A percentile compares a stretch with the other conserved stretches of the same genome.
Evolutionary conservation across 1,140 invertebrate species (phyloP).

Genomic region (Saxidomus purpurata): DNA sequence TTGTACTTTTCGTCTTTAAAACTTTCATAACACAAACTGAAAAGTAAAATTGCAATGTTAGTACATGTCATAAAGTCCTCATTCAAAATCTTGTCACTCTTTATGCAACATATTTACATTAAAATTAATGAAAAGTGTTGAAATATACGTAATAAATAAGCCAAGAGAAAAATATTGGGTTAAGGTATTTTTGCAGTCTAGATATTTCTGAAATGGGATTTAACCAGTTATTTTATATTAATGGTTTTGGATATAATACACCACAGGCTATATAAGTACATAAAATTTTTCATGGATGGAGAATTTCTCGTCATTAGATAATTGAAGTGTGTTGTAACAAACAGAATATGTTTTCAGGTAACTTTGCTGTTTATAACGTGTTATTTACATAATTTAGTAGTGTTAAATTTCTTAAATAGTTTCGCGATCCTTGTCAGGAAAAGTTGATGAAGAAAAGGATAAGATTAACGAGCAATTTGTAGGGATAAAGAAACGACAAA

Average conservation of each 20-base stretch:
- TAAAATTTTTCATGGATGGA: constrained; percentile 35
- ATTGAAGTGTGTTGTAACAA: constrained; percentile 39
- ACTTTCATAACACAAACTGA: no score
- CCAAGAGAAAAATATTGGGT: not conserved
- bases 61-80: no score
- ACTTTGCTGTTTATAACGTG: constrained; percentile 4
- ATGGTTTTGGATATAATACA: constrained; percentile 25
- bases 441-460: not conserved
- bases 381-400: constrained; percentile 4
- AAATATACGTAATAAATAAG: not conserved
- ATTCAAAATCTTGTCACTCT: no score
- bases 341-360: constrained; percentile 9
- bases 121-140: not conserved
- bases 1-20: no score
- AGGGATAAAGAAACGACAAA: not conserved
- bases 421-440: not conserved
- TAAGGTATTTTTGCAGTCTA: not conserved
- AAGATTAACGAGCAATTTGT: not conserved
- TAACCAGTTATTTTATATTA: not conserved
- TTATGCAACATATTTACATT: no score
- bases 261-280: constrained; percentile 10
- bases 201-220: not conserved
- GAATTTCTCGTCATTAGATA: constrained; percentile 28
- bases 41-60: no score
- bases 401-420: constrained; percentile 13